Base-by-base conservation (phyloP, 30 jellyfish, hydroid and myxozoan species). In the Phacellophora camtschatica region DNA sequence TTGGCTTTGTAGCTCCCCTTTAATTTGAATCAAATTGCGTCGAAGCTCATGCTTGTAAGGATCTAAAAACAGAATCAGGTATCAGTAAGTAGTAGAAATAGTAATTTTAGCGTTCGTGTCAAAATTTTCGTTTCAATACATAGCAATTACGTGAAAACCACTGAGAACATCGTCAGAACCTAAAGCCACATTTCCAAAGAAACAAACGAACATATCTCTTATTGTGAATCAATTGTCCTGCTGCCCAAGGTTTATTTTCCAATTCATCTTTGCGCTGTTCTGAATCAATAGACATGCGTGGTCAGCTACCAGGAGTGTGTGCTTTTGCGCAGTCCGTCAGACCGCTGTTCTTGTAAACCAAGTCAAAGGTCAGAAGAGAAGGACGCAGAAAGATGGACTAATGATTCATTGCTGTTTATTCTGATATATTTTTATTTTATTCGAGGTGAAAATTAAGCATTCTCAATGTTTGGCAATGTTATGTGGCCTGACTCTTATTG, bases 401-500 rank as follows among this genome's bases (percentile, higher is more conserved):
- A 24, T 8, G 41, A 25, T 2, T 29, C 36, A 5, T 11, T 33
- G 1, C 9, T 20, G 18, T 50, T 11, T 39, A 22, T 9, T 20
- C 37, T 28, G 25, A 43, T 11, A 67, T 27, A 67, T n/a, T 56
- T 24, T 37, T n/a, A 37, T 7, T 13, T 31, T 4, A n/a, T 42
- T 46, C 24, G 10, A 46, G 61, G 15, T 1, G 31, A 23, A 7
- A 7, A 11, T 7, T 28, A 48, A 28, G n/a, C 74, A 20, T 3
- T 72, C 75, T 32, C 27, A 23, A 72, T 72, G 86, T 72, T 72
- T 37, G 86, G 86, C 20, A 50, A 66, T 54, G 70, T 55, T 19
- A 66, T 80, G 74, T 80, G 91, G 91, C 91, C 91, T 65, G 53
- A 80, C 66, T 34, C 83, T 5, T 80, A 80, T 53, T 48, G 91